Evolutionary conservation across 2,888 invertebrate species (phyloP), one percentile per base, ranked within the genome.

Genomic region (Melipona beecheii): DNA sequence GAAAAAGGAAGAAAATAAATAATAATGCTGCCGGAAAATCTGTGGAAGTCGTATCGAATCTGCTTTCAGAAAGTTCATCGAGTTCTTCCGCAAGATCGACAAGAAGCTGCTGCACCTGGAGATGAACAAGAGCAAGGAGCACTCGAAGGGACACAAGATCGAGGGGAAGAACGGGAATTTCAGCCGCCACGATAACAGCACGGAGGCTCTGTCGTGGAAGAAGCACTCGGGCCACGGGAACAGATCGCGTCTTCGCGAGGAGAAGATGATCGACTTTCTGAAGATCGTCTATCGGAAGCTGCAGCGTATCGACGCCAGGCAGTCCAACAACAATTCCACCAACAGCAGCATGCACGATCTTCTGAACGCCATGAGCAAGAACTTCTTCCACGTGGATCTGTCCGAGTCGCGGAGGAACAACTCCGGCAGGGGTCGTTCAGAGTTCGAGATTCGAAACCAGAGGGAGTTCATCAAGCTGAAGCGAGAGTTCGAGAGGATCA

Each of bases 261-360:
- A 94, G 74, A 94, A 92, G 85, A 94, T 94, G 93, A 92, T 94
- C 58, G 94, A 94, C 52, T 94, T 94, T 85, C 82, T 94, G 56
- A 92, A 92, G 64, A 91, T 93, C 68, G 92, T 94, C 54, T 94
- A 94, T 79, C 91, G 93, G 3, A 94, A 94, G 74, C 81, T 94
- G 17, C 92, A 93, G 75, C 92, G 94, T 0, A 93, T 94, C 76
- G 94, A 94, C 77, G 91, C 93, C 2, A 90, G 91, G 31, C 92
- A 93, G 36, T 85, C 91, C 21, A 92, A 87, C 21, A 92, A 87
- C 68, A 94, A 92, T 56, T 90, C 89, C 0, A 92, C 92, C 2
- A 94, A 94, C 78, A 89, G 91, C 52, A 94, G 93, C 68, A 94
- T 94, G 94, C 94, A 94, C 89, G 94, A 94, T 43, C 87, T 94